Evolutionary conservation across 2,113 vertebrate genomes (phyloP).

Genomic region (human): GRCh38 chr1:2910001-2910500

Average conservation of each 20-base stretch:
- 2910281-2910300: fast-evolving
- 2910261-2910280: neutral
- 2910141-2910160: neutral
- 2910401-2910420: fast-evolving
- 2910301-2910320: fast-evolving
- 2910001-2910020: too few species aligned
- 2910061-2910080: too few species aligned
- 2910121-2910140: too few species aligned
- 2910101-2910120: neutral
- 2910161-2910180: neutral
- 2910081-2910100: too few species aligned
- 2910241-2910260: neutral
- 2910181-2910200: neutral
- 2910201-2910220: neutral
- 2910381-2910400: neutral
- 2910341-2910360: neutral
- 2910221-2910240: neutral
- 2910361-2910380: neutral
- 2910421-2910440: neutral
- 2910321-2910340: neutral
- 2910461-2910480: fast-evolving
- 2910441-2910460: neutral
- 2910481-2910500: fast-evolving
- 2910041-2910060: too few species aligned
- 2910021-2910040: too few species aligned